A percentile compares a stretch with the other conserved stretches of the same genome.
Evolutionary conservation across 2,888 invertebrate species (phyloP).

Genomic region (Drosophila phalerata): DNA sequence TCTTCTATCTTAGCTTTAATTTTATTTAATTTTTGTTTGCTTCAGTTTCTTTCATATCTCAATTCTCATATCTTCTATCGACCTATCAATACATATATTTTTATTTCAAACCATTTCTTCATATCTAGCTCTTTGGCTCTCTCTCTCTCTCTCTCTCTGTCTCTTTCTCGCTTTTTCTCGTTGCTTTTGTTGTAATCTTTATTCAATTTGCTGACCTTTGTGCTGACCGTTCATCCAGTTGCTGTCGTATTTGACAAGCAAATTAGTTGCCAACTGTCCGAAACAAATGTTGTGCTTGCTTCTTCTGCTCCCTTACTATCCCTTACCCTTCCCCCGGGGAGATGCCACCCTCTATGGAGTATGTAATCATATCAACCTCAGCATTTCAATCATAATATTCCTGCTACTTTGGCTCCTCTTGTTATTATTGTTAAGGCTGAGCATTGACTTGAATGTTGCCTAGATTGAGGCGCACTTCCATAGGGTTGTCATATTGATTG

Average conservation of each 20-base stretch:
- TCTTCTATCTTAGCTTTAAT: background rate
- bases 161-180: background rate
- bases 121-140: too few species aligned
- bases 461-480: constrained; percentile 9
- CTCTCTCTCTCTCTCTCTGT: too few species aligned
- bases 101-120: background rate
- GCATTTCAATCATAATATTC: constrained; percentile 67
- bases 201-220: constrained; percentile 70
- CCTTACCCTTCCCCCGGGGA: too few species aligned
- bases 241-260: constrained; percentile 59
- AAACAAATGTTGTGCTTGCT: constrained; percentile 71
- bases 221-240: constrained; percentile 24
- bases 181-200: constrained; percentile 28
- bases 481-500: constrained; percentile 35
- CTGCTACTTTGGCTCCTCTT: background rate
- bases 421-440: background rate
- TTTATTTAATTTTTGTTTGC: too few species aligned
- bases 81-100: background rate
- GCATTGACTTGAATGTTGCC: constrained; percentile 14
- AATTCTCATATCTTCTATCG: background rate
- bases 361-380: constrained; percentile 59
- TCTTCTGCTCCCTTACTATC: background rate
- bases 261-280: constrained; percentile 79
- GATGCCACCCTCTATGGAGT: background rate
- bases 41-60: background rate